Conservation (phyloP, 2,797 vertebrate species). For the Neopelma chrysocephalum region DNA sequence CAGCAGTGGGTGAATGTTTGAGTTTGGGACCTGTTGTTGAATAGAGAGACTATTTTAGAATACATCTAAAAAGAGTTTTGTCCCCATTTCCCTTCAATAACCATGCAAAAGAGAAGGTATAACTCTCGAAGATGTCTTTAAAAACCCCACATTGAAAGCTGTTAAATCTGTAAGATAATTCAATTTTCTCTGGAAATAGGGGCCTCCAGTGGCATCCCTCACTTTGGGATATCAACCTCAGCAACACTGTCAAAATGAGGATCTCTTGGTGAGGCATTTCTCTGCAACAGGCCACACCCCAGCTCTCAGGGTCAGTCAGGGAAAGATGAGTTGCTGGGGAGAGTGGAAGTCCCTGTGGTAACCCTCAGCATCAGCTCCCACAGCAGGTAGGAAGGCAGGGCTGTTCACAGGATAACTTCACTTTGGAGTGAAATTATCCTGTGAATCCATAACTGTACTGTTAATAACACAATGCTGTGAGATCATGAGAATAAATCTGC, state of each 20-base stretch:
- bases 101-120: not conserved
- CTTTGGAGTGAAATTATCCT: not conserved
- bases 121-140: not conserved
- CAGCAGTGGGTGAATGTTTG: not conserved
- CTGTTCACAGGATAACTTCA: not conserved
- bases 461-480: not conserved
- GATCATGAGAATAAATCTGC: conserved; percentile 11
- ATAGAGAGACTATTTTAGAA: not conserved
- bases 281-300: not conserved
- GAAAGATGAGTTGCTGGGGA: not conserved
- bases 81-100: not conserved
- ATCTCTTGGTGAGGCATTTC: not conserved
- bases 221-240: not conserved
- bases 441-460: not conserved
- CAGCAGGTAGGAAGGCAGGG: not conserved
- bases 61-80: not conserved
- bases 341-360: not conserved
- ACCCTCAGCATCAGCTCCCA: not conserved
- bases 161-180: not conserved
- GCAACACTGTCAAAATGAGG: not conserved
- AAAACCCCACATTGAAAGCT: not conserved
- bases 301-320: not conserved
- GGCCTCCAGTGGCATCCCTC: not conserved
- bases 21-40: not conserved
- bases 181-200: not conserved